A percentile compares a stretch with the other conserved stretches of the same genome.
Conservation (phyloP, 2,888 invertebrate species). For the Cosmorhoe ocellata region DNA sequence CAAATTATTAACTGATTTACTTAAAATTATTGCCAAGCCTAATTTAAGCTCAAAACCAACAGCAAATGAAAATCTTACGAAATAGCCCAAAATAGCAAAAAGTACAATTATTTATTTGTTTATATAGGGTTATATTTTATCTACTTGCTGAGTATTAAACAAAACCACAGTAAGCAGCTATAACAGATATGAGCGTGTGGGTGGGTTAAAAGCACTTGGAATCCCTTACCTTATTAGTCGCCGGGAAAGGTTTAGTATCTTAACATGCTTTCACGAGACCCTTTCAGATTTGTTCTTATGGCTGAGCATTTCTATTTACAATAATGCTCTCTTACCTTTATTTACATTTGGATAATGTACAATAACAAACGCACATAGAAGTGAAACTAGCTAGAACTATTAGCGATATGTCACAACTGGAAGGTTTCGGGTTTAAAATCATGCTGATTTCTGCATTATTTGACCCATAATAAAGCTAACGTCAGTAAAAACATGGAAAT, state of each 20-base stretch:
- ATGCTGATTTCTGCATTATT: no score
- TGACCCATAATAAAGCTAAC: no score
- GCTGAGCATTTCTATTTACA: constrained; percentile 29
- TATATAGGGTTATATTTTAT: no score
- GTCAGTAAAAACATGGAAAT: no score
- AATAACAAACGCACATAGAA: not conserved
- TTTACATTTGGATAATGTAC: constrained; percentile 7
- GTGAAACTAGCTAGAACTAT: not conserved
- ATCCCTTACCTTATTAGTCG: constrained; percentile 36
- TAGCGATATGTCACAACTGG: no score
- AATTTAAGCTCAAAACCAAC: no score
- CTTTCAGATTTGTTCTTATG: constrained; percentile 36
- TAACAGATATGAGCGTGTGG: constrained; percentile 1
- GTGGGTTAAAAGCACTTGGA: constrained; percentile 32
- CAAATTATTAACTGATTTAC: no score
- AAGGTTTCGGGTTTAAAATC: no score
- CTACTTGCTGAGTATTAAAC: not conserved
- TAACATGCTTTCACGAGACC: constrained; percentile 35
- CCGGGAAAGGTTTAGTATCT: constrained; percentile 35
- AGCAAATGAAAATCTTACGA: no score
- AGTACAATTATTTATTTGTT: no score
- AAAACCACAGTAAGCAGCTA: constrained; percentile 3
- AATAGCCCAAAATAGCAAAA: no score
- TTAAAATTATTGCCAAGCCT: no score
- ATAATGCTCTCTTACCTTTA: constrained; percentile 21